These are phyloP conservation scores for Tetrax tetrax DNA, from an alignment of 2,113 vertebrate genomes.

Conservation along the genomic window DNA sequence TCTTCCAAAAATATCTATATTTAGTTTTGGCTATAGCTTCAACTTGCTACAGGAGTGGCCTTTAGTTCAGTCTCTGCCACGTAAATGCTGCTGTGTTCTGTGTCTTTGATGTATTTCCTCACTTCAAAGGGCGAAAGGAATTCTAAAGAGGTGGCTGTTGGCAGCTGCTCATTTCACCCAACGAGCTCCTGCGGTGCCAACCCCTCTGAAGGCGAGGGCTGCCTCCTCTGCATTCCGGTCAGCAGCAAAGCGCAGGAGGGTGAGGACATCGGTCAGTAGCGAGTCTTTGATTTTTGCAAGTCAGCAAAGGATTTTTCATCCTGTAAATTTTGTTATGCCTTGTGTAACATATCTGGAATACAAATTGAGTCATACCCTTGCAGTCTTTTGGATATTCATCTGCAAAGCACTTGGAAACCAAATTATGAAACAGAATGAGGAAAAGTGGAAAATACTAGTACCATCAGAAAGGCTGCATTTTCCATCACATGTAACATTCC, in stretches of 20 bases:
- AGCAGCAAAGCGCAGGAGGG: neutral
- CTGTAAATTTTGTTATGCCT: neutral
- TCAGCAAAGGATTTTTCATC: neutral
- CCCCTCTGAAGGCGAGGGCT: neutral
- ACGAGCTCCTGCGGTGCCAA: rapidly evolving
- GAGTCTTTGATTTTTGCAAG: neutral
- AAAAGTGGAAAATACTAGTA: neutral
- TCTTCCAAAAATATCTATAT: neutral
- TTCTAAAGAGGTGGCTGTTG: neutral
- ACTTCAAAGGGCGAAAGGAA: neutral
- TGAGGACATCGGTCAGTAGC: rapidly evolving
- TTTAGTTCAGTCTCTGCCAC: neutral
- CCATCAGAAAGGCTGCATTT: neutral
- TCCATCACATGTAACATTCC: neutral
- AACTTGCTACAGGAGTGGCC: neutral
- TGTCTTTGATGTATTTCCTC: neutral
- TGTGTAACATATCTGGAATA: neutral
- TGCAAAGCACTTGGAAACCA: slow-evolving; percentile 16
- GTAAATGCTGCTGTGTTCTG: neutral
- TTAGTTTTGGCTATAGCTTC: neutral
- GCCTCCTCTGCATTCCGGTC: neutral
- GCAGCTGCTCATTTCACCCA: neutral
- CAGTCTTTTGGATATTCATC: neutral
- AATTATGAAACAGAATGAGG: neutral
- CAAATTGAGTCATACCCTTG: neutral